Evolutionary conservation across 2,888 invertebrate species (phyloP).

Genomic region (Ectemnius continuus): DNA sequence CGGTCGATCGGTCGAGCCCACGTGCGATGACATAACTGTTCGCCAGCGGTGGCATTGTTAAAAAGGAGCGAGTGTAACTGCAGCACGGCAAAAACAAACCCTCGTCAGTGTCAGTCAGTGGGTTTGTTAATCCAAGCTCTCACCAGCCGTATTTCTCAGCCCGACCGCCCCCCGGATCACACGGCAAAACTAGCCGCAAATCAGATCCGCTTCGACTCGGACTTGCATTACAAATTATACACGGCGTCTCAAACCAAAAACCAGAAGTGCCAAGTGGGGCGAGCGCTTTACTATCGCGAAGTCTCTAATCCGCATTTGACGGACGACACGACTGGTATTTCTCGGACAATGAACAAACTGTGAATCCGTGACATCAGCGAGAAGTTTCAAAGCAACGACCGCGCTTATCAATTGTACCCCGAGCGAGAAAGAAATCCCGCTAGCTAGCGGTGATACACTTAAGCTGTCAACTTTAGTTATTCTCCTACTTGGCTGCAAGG

Average conservation of each 20-base stretch:
- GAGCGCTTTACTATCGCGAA: conserved; percentile 15
- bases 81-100: conserved; percentile 6
- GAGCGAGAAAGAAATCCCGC: conserved; percentile 19
- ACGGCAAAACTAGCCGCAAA: no score
- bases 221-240: conserved; percentile 2
- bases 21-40: not conserved
- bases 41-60: not conserved
- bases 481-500: not conserved
- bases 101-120: conserved; percentile 14
- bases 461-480: conserved; percentile 6
- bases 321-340: conserved; percentile 17
- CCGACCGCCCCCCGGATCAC: no score
- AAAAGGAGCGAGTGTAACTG: conserved; percentile 3
- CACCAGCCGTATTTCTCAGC: conserved; percentile 1
- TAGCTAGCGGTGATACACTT: not conserved
- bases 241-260: not conserved
- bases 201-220: not conserved
- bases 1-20: conserved; percentile 8
- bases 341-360: conserved; percentile 21
- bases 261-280: not conserved
- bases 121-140: conserved; percentile 3
- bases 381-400: conserved; percentile 14
- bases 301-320: conserved; percentile 32
- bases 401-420: conserved; percentile 23
- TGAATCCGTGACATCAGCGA: conserved; percentile 28